Percentiles rank a stretch among this genome's conserved stretches.
phyloP scores from a whole-genome alignment of 1,140 invertebrate genomes.

The Globodera rostochiensis region DNA sequence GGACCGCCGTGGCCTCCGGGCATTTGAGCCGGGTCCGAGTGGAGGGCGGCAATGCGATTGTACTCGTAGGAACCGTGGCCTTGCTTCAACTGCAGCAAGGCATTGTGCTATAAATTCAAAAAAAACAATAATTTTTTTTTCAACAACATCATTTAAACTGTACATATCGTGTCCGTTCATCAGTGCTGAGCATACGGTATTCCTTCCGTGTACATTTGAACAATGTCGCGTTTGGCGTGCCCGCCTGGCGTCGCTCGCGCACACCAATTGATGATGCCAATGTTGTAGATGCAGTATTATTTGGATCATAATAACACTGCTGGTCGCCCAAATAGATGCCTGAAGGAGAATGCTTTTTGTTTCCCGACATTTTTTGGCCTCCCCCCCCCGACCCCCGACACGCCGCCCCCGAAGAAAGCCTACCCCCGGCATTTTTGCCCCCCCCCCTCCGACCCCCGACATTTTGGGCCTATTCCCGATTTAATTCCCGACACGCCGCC shows the following conservation, averaged over 20 bases:
- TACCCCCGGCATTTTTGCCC: no score
- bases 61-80: background rate
- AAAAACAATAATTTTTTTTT: no score
- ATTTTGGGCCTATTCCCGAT: no score
- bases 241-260: background rate
- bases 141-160: background rate
- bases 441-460: no score
- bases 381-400: no score
- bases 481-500: no score
- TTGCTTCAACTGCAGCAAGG: conserved; percentile 6
- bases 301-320: background rate
- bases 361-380: no score
- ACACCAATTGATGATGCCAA: no score
- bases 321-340: background rate
- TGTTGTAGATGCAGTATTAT: background rate
- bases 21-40: background rate
- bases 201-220: conserved; percentile 37
- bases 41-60: background rate
- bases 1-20: conserved; percentile 18
- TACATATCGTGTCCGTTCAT: conserved; percentile 12
- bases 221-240: background rate
- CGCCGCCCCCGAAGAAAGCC: no score
- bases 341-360: no score
- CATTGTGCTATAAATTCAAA: conserved; percentile 10
- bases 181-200: conserved; percentile 5